phyloP scores from a whole-genome alignment of 1,140 invertebrate genomes.

The Drosophila ercepeae region DNA sequence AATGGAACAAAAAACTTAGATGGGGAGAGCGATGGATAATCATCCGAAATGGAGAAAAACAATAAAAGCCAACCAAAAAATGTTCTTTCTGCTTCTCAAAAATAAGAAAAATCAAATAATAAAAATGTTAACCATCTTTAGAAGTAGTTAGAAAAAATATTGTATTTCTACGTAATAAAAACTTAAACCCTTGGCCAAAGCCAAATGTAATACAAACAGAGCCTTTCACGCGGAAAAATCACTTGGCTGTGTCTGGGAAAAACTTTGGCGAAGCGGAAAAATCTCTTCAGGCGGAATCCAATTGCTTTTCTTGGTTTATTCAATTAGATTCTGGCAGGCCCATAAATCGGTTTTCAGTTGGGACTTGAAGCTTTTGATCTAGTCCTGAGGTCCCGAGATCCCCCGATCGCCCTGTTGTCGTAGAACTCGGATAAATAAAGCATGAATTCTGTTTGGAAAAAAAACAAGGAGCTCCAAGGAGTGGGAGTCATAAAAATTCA shows the following conservation, averaged over 20 bases:
- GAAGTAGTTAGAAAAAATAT: not conserved
- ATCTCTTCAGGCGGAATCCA: conserved; percentile 9
- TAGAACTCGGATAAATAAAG: conserved; percentile 40
- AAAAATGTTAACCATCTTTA: not conserved
- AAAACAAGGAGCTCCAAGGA: conserved; percentile 60
- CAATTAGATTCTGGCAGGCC: not conserved
- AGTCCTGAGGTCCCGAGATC: conserved; percentile 3
- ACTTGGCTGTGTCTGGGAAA: conserved; percentile 28
- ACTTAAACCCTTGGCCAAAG: conserved; percentile 12
- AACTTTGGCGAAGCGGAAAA: not conserved
- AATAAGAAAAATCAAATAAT: too few species aligned
- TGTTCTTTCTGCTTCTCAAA: too few species aligned
- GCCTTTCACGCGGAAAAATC: conserved; percentile 37
- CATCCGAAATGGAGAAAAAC: too few species aligned
- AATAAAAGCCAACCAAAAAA: too few species aligned
- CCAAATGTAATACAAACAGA: conserved; percentile 16
- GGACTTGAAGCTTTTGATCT: not conserved
- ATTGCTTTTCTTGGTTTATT: not conserved
- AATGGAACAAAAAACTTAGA: too few species aligned
- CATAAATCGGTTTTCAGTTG: not conserved
- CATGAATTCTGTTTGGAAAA: not conserved
- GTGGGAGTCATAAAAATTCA: conserved; percentile 67
- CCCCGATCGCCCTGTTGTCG: too few species aligned
- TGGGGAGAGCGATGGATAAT: too few species aligned
- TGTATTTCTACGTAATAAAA: not conserved